Conservation (phyloP, 1,140 invertebrate species). For the Reticulitermes speratus region DNA sequence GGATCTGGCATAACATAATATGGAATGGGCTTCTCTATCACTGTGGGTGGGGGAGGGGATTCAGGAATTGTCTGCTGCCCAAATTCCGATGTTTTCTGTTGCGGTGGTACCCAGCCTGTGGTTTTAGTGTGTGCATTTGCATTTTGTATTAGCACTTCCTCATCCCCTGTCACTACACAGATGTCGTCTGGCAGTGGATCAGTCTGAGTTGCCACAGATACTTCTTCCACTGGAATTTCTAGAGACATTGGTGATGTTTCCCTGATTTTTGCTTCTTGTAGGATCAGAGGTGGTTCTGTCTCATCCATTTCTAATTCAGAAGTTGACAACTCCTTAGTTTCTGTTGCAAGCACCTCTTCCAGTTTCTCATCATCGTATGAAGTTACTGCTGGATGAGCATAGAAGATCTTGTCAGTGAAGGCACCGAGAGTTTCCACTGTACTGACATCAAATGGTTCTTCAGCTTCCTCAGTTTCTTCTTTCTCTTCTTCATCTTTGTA, state of each 20-base stretch:
- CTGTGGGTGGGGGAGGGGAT: conserved; percentile 27
- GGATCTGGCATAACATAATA: conserved; percentile 37
- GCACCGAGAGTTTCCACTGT: conserved; percentile 22
- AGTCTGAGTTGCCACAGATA: conserved; percentile 75
- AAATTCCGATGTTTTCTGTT: not conserved
- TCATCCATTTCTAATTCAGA: not conserved
- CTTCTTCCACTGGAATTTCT: conserved; percentile 51
- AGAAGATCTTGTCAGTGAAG: conserved; percentile 27
- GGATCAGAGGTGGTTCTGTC: not conserved
- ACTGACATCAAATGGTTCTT: conserved; percentile 25
- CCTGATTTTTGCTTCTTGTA: not conserved
- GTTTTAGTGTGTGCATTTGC: conserved; percentile 30
- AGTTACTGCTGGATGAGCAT: conserved; percentile 10
- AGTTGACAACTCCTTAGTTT: not conserved
- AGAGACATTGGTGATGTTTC: not conserved
- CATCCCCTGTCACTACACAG: conserved; percentile 49
- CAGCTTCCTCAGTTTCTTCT: conserved; percentile 2
- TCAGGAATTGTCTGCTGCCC: not conserved
- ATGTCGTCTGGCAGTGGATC: conserved; percentile 77
- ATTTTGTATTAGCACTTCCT: conserved; percentile 26
- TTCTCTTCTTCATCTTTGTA: conserved; percentile 22
- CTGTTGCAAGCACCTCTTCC: not conserved
- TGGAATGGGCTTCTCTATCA: conserved; percentile 40
- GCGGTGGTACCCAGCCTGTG: not conserved
- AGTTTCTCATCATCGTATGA: not conserved